A percentile compares a stretch with the other conserved stretches of the same genome.
phyloP scores from a whole-genome alignment of 2,113 vertebrate genomes.

The Fregata magnificens region DNA sequence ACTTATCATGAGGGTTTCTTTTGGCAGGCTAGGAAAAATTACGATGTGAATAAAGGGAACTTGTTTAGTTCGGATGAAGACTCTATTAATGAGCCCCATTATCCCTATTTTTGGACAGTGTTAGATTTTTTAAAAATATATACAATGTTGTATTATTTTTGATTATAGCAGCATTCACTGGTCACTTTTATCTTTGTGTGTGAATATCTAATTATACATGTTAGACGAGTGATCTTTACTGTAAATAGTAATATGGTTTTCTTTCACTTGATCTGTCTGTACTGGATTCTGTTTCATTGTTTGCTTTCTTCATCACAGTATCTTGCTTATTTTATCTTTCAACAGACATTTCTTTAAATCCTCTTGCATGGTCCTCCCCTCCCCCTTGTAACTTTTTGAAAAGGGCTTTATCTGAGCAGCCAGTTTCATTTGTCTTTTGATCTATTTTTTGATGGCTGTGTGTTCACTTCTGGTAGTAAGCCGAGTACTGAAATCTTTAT shows the following conservation, averaged over 20 bases:
- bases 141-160: constrained; percentile 63
- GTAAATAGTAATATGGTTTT: constrained; percentile 48
- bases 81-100: constrained; percentile 61
- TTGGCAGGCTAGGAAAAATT: constrained; percentile 43
- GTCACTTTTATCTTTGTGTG: constrained; percentile 63
- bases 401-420: constrained; percentile 37
- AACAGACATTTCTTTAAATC: constrained; percentile 55
- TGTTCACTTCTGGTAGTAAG: not conserved
- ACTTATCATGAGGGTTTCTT: not conserved
- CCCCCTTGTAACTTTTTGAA: constrained; percentile 22
- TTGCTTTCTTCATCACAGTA: constrained; percentile 32
- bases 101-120: constrained; percentile 58
- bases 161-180: constrained; percentile 34
- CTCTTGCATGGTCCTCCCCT: not conserved
- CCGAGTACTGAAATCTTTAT: not conserved
- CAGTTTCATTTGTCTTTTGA: constrained; percentile 46
- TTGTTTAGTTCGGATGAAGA: constrained; percentile 51
- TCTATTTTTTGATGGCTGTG: constrained; percentile 9
- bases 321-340: constrained; percentile 60
- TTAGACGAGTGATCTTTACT: constrained; percentile 37
- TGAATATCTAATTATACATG: constrained; percentile 58
- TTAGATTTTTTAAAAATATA: constrained; percentile 4
- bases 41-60: constrained; percentile 48
- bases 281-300: constrained; percentile 33
- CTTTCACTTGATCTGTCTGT: constrained; percentile 49